Conservation (phyloP, 2,113 vertebrate species). For the Onychostoma macrolepis region DNA sequence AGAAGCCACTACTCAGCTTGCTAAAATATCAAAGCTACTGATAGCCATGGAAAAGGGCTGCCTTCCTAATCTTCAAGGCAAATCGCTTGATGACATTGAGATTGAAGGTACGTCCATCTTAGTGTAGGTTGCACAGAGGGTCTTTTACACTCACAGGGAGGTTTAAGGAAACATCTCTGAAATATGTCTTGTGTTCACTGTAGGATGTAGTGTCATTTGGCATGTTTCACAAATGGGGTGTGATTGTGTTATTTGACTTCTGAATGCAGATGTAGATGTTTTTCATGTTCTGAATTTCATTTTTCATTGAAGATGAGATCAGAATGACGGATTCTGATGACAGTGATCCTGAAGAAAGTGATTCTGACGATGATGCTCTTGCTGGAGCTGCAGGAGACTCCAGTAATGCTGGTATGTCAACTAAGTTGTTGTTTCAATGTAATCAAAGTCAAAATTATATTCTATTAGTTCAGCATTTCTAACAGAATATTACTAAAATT, state of each 20-base stretch:
- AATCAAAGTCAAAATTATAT: no score
- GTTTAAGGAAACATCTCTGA: background rate
- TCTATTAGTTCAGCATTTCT: no score
- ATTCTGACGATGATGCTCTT: no score
- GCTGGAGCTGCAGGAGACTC: no score
- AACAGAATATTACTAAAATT: no score
- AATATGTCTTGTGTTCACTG: background rate
- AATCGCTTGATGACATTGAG: slow-evolving; percentile 64
- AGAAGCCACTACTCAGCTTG: slow-evolving; percentile 57
- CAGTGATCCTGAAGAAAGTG: background rate
- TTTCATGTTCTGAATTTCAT: background rate
- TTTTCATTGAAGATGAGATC: background rate
- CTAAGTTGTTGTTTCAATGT: background rate
- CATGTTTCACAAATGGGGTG: background rate
- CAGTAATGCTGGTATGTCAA: no score
- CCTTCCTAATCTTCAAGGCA: slow-evolving; percentile 50
- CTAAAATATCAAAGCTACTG: slow-evolving; percentile 61
- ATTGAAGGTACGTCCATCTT: slow-evolving; percentile 59
- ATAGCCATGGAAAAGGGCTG: slow-evolving; percentile 53
- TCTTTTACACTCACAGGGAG: background rate
- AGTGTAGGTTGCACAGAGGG: background rate
- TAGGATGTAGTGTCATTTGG: background rate
- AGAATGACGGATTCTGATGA: background rate
- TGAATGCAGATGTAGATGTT: background rate
- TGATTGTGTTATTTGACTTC: background rate